Evolutionary conservation across 2,113 vertebrate species (phyloP).

Genomic region (Desmodus rotundus): DNA sequence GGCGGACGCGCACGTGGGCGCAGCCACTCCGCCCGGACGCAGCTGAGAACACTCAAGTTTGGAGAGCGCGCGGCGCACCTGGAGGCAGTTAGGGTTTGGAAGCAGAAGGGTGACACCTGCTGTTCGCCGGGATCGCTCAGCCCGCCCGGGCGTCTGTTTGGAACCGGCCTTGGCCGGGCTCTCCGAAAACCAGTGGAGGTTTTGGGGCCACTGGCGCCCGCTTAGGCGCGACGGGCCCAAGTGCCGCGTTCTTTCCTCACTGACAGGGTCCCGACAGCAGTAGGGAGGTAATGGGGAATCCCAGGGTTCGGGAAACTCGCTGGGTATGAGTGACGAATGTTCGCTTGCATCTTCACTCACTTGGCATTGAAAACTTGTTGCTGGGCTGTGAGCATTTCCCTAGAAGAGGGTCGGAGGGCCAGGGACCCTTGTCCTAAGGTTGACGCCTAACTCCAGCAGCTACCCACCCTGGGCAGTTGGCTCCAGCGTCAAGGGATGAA

Average conservation of each 20-base stretch:
- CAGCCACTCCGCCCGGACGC: not conserved
- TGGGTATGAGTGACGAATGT: accelerated
- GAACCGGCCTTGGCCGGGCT: not conserved
- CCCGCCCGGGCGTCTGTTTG: not conserved
- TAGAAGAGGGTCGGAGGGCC: not conserved
- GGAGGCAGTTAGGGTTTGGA: not conserved
- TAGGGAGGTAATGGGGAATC: accelerated
- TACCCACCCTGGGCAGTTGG: not conserved
- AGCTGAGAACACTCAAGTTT: not conserved
- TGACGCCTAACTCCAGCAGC: not conserved
- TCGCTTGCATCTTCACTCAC: not conserved
- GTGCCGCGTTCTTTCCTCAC: not conserved
- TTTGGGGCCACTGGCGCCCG: not conserved
- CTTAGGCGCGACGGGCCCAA: not conserved
- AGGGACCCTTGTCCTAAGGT: too few species aligned
- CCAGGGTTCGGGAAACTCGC: accelerated
- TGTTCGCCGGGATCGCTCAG: not conserved
- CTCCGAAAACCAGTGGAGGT: too few species aligned
- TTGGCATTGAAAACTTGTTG: not conserved
- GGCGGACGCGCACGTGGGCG: not conserved
- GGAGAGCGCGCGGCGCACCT: not conserved
- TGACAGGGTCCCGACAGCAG: not conserved
- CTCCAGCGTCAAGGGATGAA: not conserved
- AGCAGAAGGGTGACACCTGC: slow-evolving; percentile 49
- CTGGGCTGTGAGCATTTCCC: not conserved